Conservation (phyloP, 2,113 vertebrate species). For the Phodopus roborovskii region DNA sequence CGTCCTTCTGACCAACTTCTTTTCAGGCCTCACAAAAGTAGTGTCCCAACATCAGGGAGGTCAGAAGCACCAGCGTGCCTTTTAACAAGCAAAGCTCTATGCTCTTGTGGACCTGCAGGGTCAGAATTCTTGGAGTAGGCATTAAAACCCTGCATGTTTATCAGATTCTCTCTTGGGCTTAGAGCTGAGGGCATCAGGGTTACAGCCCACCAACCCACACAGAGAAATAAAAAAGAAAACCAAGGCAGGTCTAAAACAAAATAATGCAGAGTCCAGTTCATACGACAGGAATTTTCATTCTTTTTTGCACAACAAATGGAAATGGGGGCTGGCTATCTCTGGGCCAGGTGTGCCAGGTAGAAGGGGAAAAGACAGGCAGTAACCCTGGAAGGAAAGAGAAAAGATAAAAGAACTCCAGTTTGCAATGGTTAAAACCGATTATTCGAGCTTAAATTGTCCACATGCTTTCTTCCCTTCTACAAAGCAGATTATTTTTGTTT, state of each 20-base stretch:
- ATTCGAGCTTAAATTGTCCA: background rate
- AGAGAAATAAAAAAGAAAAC: background rate
- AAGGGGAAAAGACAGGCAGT: background rate
- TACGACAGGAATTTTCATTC: background rate
- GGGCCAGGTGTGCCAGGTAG: background rate
- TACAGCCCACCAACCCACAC: background rate
- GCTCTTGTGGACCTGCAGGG: background rate
- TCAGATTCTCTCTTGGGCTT: background rate
- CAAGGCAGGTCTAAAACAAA: background rate
- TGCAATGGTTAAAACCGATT: background rate
- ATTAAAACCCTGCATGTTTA: background rate
- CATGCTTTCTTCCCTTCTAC: background rate
- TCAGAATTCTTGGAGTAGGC: background rate
- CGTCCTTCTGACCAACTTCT: background rate
- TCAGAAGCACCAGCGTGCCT: background rate
- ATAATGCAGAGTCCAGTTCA: conserved; percentile 16
- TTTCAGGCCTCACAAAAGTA: background rate
- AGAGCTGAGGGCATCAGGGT: background rate
- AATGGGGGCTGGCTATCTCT: background rate
- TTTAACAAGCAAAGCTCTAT: background rate
- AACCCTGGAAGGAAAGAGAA: background rate
- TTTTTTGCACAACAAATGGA: background rate
- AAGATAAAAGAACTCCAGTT: background rate
- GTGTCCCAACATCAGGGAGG: background rate
- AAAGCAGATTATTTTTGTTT: too few species aligned